Evolutionary conservation across 2,113 vertebrate genomes (phyloP), one percentile per base, ranked within the genome.

Genomic region (Siniperca knerii): DNA sequence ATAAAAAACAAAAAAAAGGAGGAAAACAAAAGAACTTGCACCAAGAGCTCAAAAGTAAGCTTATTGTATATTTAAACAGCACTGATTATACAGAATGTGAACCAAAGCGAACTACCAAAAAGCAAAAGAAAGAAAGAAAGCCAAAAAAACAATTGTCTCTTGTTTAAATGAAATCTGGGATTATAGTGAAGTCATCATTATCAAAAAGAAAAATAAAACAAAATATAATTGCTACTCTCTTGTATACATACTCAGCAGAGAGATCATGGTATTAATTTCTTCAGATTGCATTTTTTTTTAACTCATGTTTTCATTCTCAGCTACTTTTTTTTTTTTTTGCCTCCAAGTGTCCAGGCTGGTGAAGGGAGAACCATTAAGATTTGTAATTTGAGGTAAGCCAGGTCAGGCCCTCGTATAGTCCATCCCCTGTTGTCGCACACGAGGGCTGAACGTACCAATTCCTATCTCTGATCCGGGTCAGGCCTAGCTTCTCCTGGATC

Each of bases 381-480:
- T 99, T 99, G 95, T 99, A 99, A 94, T 99, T 99, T 94, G 98
- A 99, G 78, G 98, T 99, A 92, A 99, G 97, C 98, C 98, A 99
- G 91, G 98, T 99, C 91, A 99, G 97, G 92, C 98, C 98, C 94
- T 99, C 98, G 57, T 97, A 98, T 70, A 99, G 98, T 97, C 98
- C 98, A 58, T 99, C 98, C 88, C 98, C 98, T 6, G 98, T 94
- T 21, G 97, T 97, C 52, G 98, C 98, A 88, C 98, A 99, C 77
- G 98, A 98, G 77, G 98, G 98, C 97, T 99, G 98, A 95, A 99
- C 98, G 92, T 99, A 99, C 98, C 98, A 99, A 96, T 99, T 99
- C 94, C 98, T 97, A 96, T 99, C 98, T 89, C 98, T 94, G 93
- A 99, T 98, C 21, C 98, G 97, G 87, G 98, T 99, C 94, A 99